A percentile compares a stretch with the other conserved stretches of the same genome.
Conservation (phyloP, 2,113 vertebrate species). For the Dromaius novaehollandiae region DNA sequence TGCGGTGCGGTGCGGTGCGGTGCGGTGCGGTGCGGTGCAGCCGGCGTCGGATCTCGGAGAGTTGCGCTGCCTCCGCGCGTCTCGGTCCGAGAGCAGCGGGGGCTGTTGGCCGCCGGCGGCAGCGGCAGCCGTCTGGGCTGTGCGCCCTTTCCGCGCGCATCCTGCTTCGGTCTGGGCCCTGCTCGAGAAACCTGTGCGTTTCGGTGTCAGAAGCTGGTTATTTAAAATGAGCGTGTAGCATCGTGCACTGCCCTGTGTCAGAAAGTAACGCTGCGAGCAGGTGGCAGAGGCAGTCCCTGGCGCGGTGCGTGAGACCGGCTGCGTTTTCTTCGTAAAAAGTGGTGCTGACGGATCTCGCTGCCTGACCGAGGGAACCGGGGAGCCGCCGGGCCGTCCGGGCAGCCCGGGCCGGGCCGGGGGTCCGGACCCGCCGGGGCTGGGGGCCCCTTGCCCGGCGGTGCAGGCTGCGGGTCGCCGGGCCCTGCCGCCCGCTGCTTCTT, state of each 20-base stretch:
- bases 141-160: neutral
- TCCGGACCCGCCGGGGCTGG: too few species aligned
- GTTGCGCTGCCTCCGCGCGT: accelerated
- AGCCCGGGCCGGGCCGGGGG: too few species aligned
- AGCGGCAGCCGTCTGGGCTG: neutral
- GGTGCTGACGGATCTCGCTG: neutral
- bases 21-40: too few species aligned
- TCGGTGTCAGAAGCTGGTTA: neutral
- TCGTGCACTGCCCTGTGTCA: neutral
- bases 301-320: neutral
- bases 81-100: neutral
- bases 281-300: too few species aligned
- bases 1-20: too few species aligned
- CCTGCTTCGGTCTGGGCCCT: neutral
- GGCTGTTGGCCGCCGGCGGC: too few species aligned
- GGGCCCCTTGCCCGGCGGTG: too few species aligned
- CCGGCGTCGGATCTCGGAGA: neutral
- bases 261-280: neutral
- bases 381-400: too few species aligned
- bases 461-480: too few species aligned
- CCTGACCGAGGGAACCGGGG: too few species aligned
- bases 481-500: too few species aligned
- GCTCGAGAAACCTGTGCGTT: neutral
- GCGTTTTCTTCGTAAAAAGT: neutral
- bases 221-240: neutral